Evolutionary conservation across 2,797 vertebrate species (phyloP), one percentile per base, ranked within the genome.

Genomic region (Coluber constrictor): DNA sequence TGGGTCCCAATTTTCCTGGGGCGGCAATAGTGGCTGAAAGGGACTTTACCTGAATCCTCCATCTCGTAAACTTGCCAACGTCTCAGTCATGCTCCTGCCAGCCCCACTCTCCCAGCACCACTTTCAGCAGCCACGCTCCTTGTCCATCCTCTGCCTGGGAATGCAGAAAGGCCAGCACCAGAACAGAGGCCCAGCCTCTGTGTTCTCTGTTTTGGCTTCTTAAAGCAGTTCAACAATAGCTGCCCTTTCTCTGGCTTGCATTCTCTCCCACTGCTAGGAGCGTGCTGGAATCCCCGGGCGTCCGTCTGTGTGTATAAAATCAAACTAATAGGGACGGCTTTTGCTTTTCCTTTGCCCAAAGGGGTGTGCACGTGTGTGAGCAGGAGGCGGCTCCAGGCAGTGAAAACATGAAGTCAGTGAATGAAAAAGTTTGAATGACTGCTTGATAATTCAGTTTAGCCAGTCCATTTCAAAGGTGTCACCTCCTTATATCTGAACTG

Each of bases 141-240:
- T 86, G 29, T 54, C 90, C 93, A 88, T 6, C 83, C 93, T 93
- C 93, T 89, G 96, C 94, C 96, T 96, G 96, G 98, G 98, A 98
- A 98, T 97, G 98, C 97, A 96, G 98, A 97, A 97, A 96, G 98
- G 97, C 97, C 97, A 93, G 96, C 97, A 97, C 95, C 43, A 57
- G 95, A 95, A 96, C 94, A 91, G 96, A 96, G 97, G 94, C 93
- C 96, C 96, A 95, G 94, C 70, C 94, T 96, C 94, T 94, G 94
- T 95, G 29, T 27, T 94, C 91, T 88, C 93, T 94, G 93, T 89
- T 96, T 63, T 56, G 94, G 95, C 96, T 97, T 83, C 74, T 83
- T 57, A 96, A 96, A 95, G 92, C 88, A 96, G 92, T 91, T 70
- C 94, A 97, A 98, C 97, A 96, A 98, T 94, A 97, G 97, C 95